phyloP scores from a whole-genome alignment of 2,888 invertebrate species.

The Pyrgus malvae region DNA sequence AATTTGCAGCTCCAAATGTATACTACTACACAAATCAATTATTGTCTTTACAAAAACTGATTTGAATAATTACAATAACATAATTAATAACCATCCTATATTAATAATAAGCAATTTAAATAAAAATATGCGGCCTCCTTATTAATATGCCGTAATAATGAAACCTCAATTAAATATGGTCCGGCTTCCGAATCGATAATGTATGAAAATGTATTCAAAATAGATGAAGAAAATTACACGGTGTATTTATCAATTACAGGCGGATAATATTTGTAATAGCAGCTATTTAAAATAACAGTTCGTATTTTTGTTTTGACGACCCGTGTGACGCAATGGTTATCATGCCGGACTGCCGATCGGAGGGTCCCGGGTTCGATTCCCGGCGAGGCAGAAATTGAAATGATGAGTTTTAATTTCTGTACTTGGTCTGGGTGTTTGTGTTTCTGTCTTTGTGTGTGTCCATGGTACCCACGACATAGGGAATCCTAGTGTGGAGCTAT shows the following conservation, averaged over 20 bases:
- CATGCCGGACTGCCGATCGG: no score
- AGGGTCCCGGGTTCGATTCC: no score
- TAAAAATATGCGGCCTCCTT: slow-evolving; percentile 11
- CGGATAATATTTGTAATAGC: slow-evolving; percentile 27
- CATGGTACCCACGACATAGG: no score
- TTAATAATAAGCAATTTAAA: slow-evolving; percentile 11
- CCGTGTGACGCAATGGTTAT: no score
- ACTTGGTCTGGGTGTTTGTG: no score
- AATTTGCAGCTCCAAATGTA: no score
- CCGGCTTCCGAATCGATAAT: slow-evolving; percentile 51
- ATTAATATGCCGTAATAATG: slow-evolving; percentile 14
- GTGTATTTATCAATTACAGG: slow-evolving; percentile 49
- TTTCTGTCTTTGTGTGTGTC: no score
- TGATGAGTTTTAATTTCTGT: no score
- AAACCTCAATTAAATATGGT: slow-evolving; percentile 19
- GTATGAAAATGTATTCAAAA: slow-evolving; percentile 63
- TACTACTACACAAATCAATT: no score
- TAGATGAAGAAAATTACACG: slow-evolving; percentile 52
- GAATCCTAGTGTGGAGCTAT: no score
- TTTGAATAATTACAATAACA: background rate
- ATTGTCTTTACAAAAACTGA: background rate
- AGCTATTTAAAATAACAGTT: slow-evolving; percentile 8
- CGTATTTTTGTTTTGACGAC: background rate
- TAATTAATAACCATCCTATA: background rate
- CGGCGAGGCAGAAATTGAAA: no score